phyloP scores from a whole-genome alignment of 2,888 invertebrate species.

The Sphaerophoria taeniata region DNA sequence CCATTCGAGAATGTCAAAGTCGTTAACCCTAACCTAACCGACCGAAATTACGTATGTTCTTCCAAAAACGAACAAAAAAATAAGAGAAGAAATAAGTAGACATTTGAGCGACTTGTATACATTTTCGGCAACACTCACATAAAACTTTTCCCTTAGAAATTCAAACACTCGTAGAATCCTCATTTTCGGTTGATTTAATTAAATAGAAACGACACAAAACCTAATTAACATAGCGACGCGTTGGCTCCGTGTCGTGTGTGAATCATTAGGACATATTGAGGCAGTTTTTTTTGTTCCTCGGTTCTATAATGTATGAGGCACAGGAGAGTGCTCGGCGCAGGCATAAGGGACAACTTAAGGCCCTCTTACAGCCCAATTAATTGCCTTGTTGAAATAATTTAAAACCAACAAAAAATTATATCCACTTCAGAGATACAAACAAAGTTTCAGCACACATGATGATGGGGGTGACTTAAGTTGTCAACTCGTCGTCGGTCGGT shows the following conservation, averaged over 20 bases:
- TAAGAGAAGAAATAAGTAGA: slow-evolving; percentile 43
- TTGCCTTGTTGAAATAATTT: slow-evolving; percentile 56
- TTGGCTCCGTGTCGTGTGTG: slow-evolving; percentile 44
- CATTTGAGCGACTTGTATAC: slow-evolving; percentile 46
- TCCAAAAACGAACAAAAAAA: no score
- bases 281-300: slow-evolving; percentile 6
- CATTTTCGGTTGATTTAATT: slow-evolving; percentile 71
- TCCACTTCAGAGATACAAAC: slow-evolving; percentile 27
- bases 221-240: slow-evolving; percentile 67
- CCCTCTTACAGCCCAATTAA: slow-evolving; percentile 59
- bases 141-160: slow-evolving; percentile 59
- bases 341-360: slow-evolving; percentile 30
- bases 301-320: slow-evolving; percentile 1
- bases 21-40: slow-evolving; percentile 56
- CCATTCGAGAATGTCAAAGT: slow-evolving; percentile 62
- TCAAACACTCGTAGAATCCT: slow-evolving; percentile 33
- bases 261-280: slow-evolving; percentile 66
- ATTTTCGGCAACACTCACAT: slow-evolving; percentile 29
- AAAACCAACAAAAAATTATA: slow-evolving; percentile 26
- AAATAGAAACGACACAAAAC: slow-evolving; percentile 66
- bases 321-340: not conserved
- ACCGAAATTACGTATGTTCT: not conserved
- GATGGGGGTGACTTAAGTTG: slow-evolving; percentile 20
- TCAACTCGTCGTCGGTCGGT: no score
- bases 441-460: slow-evolving; percentile 8